Conservation (phyloP, 1,140 invertebrate genomes). For the Diuraphis noxia region DNA sequence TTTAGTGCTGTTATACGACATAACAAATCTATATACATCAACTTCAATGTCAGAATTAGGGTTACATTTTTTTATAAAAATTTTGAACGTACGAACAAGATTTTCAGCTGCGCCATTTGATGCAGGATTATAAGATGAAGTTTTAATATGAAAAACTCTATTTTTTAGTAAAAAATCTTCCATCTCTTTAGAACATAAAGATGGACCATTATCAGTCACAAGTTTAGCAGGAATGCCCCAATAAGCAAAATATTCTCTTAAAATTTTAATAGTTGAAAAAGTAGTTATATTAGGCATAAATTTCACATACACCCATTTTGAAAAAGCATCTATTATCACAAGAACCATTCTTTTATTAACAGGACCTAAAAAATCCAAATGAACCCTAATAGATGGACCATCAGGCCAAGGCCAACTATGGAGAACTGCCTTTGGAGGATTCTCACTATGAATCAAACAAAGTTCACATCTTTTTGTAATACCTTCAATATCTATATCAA, state of each 20-base stretch:
- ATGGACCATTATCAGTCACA: conserved; percentile 33
- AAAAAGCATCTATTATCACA: conserved; percentile 59
- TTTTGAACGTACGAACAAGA: too few species aligned
- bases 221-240: conserved; percentile 22
- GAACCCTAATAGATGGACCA: conserved; percentile 55
- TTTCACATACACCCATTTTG: conserved; percentile 58
- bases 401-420: conserved; percentile 21
- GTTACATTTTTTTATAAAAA: too few species aligned
- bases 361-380: conserved; percentile 45
- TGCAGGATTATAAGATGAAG: too few species aligned
- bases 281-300: neutral
- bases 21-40: too few species aligned
- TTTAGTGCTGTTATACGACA: too few species aligned
- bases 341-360: conserved; percentile 57
- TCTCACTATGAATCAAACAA: neutral
- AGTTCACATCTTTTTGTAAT: neutral
- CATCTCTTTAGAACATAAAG: neutral
- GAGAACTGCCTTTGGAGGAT: neutral
- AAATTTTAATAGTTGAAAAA: neutral
- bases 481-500: conserved; percentile 55
- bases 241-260: conserved; percentile 32
- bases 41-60: too few species aligned
- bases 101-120: too few species aligned
- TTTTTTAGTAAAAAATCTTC: too few species aligned
- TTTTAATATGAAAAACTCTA: too few species aligned